Evolutionary conservation across 2,888 invertebrate species (phyloP).

Genomic region (Drosophila austrosaltans): DNA sequence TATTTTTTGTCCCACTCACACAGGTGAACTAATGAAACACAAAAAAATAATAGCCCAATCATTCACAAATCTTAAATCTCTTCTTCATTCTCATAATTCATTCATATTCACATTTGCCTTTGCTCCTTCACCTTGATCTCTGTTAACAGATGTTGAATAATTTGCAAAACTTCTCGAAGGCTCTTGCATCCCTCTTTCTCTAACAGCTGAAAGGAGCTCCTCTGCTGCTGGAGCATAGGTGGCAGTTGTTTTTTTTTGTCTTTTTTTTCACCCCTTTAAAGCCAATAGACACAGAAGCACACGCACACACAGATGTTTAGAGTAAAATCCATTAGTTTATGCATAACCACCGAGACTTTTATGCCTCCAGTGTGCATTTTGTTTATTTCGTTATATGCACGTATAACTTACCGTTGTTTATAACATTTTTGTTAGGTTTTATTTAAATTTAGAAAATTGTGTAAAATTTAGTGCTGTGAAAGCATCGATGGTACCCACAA

Average conservation of each 20-base stretch:
- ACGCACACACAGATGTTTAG: not conserved
- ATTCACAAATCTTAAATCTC: conserved; percentile 3
- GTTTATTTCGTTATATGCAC: conserved; percentile 6
- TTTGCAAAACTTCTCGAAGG: conserved; percentile 5
- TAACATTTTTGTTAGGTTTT: conserved; percentile 86
- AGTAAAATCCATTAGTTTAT: not conserved
- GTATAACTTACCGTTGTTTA: conserved; percentile 86
- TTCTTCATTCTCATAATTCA: conserved; percentile 22
- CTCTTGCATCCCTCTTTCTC: conserved; percentile 52
- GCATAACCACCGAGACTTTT: no score
- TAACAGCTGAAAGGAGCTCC: conserved; percentile 14
- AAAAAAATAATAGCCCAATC: not conserved
- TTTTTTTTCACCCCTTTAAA: conserved; percentile 37
- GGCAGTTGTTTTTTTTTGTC: conserved; percentile 8
- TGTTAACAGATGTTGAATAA: conserved; percentile 8
- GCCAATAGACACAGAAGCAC: conserved; percentile 7
- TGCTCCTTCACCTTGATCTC: conserved; percentile 7
- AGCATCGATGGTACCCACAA: conserved; percentile 1
- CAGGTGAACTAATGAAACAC: not conserved
- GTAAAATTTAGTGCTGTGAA: conserved; percentile 83
- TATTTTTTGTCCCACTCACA: not conserved
- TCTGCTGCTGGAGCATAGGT: conserved; percentile 9
- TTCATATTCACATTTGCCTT: conserved; percentile 17
- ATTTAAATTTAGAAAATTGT: conserved; percentile 16
- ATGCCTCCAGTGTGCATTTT: not conserved